Percentiles rank a stretch among this genome's conserved stretches.
These are phyloP conservation scores for Tribolium madens DNA, from an alignment of 1,140 invertebrate species.

Conservation along the genomic window DNA sequence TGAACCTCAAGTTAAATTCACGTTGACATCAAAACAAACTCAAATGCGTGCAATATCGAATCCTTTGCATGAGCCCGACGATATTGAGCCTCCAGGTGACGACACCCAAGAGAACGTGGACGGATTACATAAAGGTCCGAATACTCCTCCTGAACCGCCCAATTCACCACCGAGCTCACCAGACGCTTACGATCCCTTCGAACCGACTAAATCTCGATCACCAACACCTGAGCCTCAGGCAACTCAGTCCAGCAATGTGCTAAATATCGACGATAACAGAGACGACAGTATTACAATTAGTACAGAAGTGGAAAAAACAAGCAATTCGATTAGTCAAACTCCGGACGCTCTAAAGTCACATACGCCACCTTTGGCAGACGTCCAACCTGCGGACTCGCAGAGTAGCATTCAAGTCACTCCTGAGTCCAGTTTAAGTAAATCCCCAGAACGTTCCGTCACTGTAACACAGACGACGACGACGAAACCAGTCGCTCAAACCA, in stretches of 20 bases:
- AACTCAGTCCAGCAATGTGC: constrained; percentile 49
- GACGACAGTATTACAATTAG: constrained; percentile 18
- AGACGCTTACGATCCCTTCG: constrained; percentile 89
- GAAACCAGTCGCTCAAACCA: constrained; percentile 63
- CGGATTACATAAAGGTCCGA: constrained; percentile 68
- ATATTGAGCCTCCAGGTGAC: constrained; percentile 62
- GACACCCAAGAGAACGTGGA: constrained; percentile 66
- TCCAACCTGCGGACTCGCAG: constrained; percentile 65
- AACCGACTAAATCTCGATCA: constrained; percentile 86
- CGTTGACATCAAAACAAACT: constrained; percentile 72
- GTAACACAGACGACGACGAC: constrained; percentile 57
- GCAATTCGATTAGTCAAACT: constrained; percentile 28
- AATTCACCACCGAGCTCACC: constrained; percentile 74
- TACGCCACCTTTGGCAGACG: constrained; percentile 65
- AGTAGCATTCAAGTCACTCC: constrained; percentile 57
- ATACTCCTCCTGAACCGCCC: constrained; percentile 75
- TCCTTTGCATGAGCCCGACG: constrained; percentile 72
- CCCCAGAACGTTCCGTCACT: constrained; percentile 51
- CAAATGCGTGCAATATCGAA: constrained; percentile 72
- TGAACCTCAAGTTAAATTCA: constrained; percentile 79
- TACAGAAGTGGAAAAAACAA: constrained; percentile 48
- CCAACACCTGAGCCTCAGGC: constrained; percentile 65
- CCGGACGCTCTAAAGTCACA: constrained; percentile 56
- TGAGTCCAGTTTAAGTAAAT: constrained; percentile 54
- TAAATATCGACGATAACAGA: constrained; percentile 35